Evolutionary conservation across 2,113 vertebrate species (phyloP), one percentile per base, ranked within the genome.

Genomic region (Trichomycterus rosablanca): DNA sequence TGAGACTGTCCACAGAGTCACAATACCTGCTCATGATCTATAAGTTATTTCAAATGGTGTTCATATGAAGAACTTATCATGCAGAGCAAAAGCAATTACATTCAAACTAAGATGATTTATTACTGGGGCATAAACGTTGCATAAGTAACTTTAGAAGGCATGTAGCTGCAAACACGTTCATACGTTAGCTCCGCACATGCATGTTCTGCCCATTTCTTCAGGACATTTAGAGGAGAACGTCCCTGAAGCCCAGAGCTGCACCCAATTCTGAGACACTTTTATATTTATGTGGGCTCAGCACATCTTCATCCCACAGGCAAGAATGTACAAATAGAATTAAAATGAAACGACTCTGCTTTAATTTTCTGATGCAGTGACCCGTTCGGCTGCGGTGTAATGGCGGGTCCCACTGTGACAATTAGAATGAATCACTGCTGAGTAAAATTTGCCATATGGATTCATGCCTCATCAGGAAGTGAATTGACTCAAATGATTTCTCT

Each of bases 281-380:
- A 57, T 52, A 72, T 78, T 75, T 76, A 77, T 78, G 80, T 76
- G 58, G 45, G 68, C 56, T 78, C 75, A 81, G 79, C 80, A 77
- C 81, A 80, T 83, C 85, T 85, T 82, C 70, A 80, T 80, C 77
- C 80, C 78, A 74, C 81, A 85, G 82, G 81, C 77, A 59, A 79
- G 82, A 86, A 89, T 88, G 87, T 88, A 89, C 83, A 90, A 93
- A 92, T 85, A 89, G 84, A 85, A 83, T 86, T 85, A 80, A 90
- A 92, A 87, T 73, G 64, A 87, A 58, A 86, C 83, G 83, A n/a
- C 77, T 83, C 82, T 83, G 83, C 83, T 88, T 90, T 90, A 87
- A 93, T 93, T 91, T 92, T 92, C 88, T 77, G 87, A 89, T 1
- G 82, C 89, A 87, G 81, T 94, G 92, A 95, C 92, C 93, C 91